phyloP scores from a whole-genome alignment of 2,113 vertebrate genomes.

The Notothenia rossii region DNA sequence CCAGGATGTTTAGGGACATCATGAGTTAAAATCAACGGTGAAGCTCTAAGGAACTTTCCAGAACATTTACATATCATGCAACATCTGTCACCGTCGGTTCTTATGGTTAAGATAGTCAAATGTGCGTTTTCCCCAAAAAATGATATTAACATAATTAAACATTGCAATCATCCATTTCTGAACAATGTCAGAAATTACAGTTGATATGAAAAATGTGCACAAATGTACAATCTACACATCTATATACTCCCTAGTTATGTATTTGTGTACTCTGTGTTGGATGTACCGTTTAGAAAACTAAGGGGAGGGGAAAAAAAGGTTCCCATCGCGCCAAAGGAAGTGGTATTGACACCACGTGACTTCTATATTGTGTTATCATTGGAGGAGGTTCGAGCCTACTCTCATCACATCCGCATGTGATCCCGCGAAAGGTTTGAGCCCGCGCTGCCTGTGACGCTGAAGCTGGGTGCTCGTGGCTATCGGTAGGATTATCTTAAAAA shows the following conservation, averaged over 20 bases:
- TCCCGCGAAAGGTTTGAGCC: conserved; percentile 58
- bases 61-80: too few relatives aligned
- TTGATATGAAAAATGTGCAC: too few relatives aligned
- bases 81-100: too few relatives aligned
- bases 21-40: too few relatives aligned
- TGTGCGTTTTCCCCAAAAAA: too few relatives aligned
- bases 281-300: not conserved
- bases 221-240: not conserved
- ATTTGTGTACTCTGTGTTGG: not conserved
- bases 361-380: conserved; percentile 39
- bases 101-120: too few relatives aligned
- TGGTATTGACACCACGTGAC: conserved; percentile 32
- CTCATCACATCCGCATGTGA: conserved; percentile 23
- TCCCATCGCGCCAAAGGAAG: conserved; percentile 27
- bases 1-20: too few relatives aligned
- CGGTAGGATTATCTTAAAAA: not conserved
- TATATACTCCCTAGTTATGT: not conserved
- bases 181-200: too few relatives aligned
- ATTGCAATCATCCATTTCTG: too few relatives aligned
- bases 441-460: not conserved
- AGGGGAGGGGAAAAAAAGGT: not conserved
- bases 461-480: not conserved
- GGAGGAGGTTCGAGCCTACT: conserved; percentile 27
- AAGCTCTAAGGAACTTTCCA: too few relatives aligned
- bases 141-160: too few relatives aligned